Percentiles rank a stretch among this genome's conserved stretches.
Evolutionary conservation across 2,797 vertebrate species (phyloP).

Genomic region (Pipistrellus pipistrellus): DNA sequence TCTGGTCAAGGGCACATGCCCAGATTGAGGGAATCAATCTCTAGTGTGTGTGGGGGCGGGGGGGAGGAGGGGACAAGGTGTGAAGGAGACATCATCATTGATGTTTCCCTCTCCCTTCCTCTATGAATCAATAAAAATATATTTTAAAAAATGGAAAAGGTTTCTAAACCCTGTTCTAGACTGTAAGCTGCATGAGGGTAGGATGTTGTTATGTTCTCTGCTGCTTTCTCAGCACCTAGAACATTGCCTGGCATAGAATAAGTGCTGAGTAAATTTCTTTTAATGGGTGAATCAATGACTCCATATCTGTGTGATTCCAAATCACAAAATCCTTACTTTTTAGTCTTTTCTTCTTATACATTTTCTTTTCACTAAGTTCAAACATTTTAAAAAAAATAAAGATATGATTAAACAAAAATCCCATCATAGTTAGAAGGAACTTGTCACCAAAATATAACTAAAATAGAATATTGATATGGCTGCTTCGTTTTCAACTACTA

Average conservation of each 20-base stretch:
- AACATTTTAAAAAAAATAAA: neutral
- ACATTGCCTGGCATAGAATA: neutral
- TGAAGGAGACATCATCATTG: neutral
- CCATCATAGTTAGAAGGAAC: neutral
- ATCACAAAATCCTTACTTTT: neutral
- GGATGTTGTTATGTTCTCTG: neutral
- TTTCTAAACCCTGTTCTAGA: neutral
- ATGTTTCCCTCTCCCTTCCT: neutral
- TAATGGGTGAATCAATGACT: neutral
- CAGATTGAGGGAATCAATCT: accelerated
- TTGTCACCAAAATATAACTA: neutral
- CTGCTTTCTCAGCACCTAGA: neutral
- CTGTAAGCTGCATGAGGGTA: neutral
- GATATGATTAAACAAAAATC: neutral
- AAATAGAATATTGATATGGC: neutral
- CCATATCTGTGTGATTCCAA: neutral
- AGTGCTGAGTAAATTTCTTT: neutral
- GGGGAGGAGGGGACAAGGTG: too few relatives aligned
- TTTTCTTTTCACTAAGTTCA: neutral
- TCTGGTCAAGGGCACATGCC: neutral
- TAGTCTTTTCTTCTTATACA: neutral
- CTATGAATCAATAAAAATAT: neutral
- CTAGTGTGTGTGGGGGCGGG: too few relatives aligned
- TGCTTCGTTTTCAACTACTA: neutral
- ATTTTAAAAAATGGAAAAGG: neutral